Conservation (phyloP, 37 sponge, comb jelly and placozoan genomes). For the Halichondria panicea region DNA sequence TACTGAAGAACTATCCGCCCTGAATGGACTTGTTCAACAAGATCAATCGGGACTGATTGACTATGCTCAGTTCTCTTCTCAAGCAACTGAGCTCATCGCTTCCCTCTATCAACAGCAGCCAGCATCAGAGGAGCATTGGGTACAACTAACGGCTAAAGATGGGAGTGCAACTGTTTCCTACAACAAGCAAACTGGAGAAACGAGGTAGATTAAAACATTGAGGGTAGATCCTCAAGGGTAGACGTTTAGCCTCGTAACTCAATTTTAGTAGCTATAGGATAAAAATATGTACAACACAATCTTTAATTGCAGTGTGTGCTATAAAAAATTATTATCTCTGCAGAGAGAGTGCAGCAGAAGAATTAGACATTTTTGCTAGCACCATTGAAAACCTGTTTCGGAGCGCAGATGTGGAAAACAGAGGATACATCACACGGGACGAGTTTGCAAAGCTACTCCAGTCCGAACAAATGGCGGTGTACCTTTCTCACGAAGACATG, state of each 20-base stretch:
- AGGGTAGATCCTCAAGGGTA: neutral
- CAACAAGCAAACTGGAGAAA: constrained; percentile 69
- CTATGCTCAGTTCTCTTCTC: constrained; percentile 50
- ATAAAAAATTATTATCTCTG: neutral
- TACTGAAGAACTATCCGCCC: constrained; percentile 22
- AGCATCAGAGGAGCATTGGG: constrained; percentile 38
- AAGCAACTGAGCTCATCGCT: constrained; percentile 32
- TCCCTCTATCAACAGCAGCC: constrained; percentile 45
- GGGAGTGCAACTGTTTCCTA: constrained; percentile 32
- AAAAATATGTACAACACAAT: neutral
- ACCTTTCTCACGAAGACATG: constrained; percentile 33
- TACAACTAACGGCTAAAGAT: constrained; percentile 30
- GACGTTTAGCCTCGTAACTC: neutral
- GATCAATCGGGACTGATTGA: constrained; percentile 34
- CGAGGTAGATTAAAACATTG: constrained; percentile 11
- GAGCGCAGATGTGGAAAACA: constrained; percentile 45
- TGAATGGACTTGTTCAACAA: constrained; percentile 26
- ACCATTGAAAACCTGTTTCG: constrained; percentile 46
- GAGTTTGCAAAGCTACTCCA: constrained; percentile 61
- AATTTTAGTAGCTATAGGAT: neutral
- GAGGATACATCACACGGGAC: constrained; percentile 65
- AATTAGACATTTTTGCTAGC: constrained; percentile 58
- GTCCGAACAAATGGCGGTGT: constrained; percentile 20
- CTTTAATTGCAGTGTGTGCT: too few relatives aligned
- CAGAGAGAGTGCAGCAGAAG: constrained; percentile 38